A percentile compares a stretch with the other conserved stretches of the same genome.
Conservation (phyloP, 2,797 vertebrate species). For the Scolopax bukidnonensis region DNA sequence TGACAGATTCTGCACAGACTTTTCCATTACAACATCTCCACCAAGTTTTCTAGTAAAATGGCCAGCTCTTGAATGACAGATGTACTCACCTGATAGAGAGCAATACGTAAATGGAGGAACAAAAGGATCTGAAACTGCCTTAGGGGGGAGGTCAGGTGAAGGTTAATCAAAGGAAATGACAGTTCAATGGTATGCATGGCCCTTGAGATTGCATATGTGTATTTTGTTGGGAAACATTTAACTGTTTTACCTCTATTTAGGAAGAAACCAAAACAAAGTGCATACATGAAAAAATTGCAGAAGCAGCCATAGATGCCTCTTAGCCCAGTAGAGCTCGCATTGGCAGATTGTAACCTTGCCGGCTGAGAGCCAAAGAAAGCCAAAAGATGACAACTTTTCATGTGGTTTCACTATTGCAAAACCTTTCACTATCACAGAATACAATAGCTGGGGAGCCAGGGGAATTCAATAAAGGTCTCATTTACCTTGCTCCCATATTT, state of each 20-base stretch:
- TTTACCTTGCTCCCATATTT: neutral
- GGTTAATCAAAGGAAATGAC: slow-evolving; percentile 86
- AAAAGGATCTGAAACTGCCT: slow-evolving; percentile 71
- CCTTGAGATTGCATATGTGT: slow-evolving; percentile 34
- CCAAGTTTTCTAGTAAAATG: neutral
- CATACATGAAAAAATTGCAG: neutral
- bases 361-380: neutral
- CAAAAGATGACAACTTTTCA: neutral
- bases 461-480: neutral
- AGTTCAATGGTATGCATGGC: slow-evolving; percentile 72
- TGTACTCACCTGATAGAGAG: slow-evolving; percentile 49
- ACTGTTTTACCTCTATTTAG: slow-evolving; percentile 48
- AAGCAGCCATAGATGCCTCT: neutral
- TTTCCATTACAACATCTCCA: neutral
- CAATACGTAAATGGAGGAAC: slow-evolving; percentile 61
- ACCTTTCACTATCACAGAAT: accelerated
- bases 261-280: neutral
- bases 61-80: slow-evolving; percentile 6
- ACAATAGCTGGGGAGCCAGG: neutral
- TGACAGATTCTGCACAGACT: neutral
- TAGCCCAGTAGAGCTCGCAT: accelerated
- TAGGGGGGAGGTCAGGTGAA: slow-evolving; percentile 77
- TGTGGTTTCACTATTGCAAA: neutral
- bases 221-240: slow-evolving; percentile 43
- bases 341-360: neutral